These are phyloP conservation scores for Tympanuchus pallidicinctus DNA, from an alignment of 2,113 vertebrate species.

Conservation along the genomic window DNA sequence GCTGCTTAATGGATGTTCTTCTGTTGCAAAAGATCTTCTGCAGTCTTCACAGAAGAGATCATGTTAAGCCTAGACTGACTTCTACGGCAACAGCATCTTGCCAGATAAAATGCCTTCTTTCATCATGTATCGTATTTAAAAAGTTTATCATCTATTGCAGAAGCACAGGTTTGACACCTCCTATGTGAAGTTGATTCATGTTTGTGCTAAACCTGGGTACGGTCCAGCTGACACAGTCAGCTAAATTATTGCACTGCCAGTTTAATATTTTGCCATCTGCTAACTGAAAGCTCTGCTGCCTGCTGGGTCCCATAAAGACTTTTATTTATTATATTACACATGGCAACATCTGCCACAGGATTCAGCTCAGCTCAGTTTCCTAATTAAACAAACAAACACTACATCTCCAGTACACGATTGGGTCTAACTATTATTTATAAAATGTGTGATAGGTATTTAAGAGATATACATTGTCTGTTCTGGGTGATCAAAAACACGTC, in stretches of 20 bases:
- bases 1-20: neutral
- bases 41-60: neutral
- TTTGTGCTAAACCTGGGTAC: conserved; percentile 52
- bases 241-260: conserved; percentile 75
- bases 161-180: conserved; percentile 16
- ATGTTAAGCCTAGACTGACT: neutral
- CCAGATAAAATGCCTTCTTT: neutral
- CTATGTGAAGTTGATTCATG: conserved; percentile 58
- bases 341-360: conserved; percentile 80
- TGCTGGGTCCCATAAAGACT: conserved; percentile 82
- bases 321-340: conserved; percentile 85
- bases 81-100: neutral
- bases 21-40: neutral
- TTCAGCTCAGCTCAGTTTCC: conserved; percentile 65
- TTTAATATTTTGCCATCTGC: conserved; percentile 84
- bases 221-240: conserved; percentile 72
- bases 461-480: neutral
- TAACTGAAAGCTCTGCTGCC: conserved; percentile 78
- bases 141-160: neutral
- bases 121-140: neutral
- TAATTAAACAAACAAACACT: conserved; percentile 81
- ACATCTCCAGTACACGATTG: conserved; percentile 16
- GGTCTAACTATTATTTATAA: conserved; percentile 37
- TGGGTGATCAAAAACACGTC: neutral
- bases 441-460: conserved; percentile 19